Conservation (phyloP, 2,797 vertebrate species). For the Uromys caudimaculatus region DNA sequence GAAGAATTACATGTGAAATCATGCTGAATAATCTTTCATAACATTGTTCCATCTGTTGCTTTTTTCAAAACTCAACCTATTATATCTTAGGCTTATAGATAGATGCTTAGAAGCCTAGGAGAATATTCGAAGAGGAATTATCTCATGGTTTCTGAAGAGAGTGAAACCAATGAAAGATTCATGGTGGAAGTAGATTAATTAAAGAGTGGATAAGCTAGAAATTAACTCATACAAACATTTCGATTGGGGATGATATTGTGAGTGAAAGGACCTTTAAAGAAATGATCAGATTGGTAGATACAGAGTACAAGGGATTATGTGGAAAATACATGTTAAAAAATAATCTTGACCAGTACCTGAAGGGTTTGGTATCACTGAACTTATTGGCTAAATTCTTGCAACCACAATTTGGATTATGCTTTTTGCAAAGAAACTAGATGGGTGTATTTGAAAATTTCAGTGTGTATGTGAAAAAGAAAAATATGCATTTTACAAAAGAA, state of each 20-base stretch:
- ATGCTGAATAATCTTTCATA: constrained; percentile 71
- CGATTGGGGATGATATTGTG: neutral
- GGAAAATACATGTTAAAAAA: neutral
- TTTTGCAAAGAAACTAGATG: neutral
- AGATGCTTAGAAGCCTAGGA: neutral
- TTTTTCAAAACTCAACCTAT: constrained; percentile 2
- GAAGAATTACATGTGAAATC: constrained; percentile 66
- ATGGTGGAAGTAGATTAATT: neutral
- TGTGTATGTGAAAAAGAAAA: neutral
- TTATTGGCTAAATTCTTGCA: neutral
- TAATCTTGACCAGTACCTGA: neutral
- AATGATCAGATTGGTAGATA: neutral
- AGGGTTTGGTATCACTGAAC: neutral
- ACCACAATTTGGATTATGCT: neutral
- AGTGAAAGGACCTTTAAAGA: neutral
- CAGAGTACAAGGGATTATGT: neutral
- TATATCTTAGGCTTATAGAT: neutral
- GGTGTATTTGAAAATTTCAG: neutral
- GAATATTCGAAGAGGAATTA: neutral
- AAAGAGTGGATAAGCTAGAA: neutral
- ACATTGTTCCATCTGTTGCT: constrained; percentile 60
- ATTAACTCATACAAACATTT: neutral
- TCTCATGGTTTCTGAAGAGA: neutral
- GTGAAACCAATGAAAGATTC: neutral
- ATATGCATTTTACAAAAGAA: accelerated